A percentile compares a stretch with the other conserved stretches of the same genome.
These are phyloP conservation scores for Triops cancriformis DNA, from an alignment of 1,140 invertebrate species.

Conservation along the genomic window DNA sequence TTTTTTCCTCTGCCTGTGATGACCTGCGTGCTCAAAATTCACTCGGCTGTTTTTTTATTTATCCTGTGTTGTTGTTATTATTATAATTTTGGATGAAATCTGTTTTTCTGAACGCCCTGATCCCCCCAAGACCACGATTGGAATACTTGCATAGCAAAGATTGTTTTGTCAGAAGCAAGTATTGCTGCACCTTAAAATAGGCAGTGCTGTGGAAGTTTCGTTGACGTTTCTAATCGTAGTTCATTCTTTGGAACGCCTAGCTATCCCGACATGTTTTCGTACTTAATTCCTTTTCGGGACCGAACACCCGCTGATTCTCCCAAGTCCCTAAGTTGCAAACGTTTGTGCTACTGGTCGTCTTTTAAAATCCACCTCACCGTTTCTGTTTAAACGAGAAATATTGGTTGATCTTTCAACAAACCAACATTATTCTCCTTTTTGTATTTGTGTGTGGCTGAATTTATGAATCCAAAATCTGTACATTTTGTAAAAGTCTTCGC, in stretches of 20 bases:
- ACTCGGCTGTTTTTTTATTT: slow-evolving; percentile 1
- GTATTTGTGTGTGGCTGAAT: not conserved
- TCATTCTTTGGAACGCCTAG: not conserved
- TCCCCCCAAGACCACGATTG: not conserved
- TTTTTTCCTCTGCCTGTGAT: slow-evolving; percentile 13
- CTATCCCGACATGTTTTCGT: not conserved
- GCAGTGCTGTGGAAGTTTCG: not conserved
- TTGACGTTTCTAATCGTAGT: not conserved
- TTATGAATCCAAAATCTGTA: not conserved
- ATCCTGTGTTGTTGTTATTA: no score
- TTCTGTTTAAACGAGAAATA: not conserved
- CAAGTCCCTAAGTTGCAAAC: not conserved
- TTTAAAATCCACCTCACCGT: not conserved
- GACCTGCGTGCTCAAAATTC: not conserved
- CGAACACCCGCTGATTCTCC: not conserved
- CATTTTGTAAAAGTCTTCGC: slow-evolving; percentile 6
- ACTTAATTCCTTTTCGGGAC: not conserved
- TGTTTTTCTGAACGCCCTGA: no score
- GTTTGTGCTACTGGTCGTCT: not conserved
- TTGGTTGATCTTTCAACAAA: not conserved
- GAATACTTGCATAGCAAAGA: not conserved
- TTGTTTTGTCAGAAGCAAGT: not conserved
- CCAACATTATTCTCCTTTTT: not conserved
- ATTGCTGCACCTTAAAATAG: not conserved
- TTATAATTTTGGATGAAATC: no score